A percentile compares a stretch with the other conserved stretches of the same genome.
Evolutionary conservation across 2,113 vertebrate genomes (phyloP).

Genomic region (Columbina picui): DNA sequence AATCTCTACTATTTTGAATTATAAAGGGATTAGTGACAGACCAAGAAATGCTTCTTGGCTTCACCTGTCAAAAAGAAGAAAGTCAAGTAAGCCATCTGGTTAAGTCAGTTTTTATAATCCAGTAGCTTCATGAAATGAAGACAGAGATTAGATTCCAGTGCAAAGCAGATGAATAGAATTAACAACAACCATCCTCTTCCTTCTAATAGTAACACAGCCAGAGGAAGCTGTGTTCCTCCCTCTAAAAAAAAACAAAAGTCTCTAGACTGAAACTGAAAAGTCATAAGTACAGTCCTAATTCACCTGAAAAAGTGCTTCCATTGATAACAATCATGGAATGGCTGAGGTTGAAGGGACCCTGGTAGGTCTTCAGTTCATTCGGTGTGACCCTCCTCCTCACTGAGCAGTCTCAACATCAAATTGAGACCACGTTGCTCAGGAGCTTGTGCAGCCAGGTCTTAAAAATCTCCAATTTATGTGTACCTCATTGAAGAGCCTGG

Average conservation of each 20-base stretch:
- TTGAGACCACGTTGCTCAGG: background rate
- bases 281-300: background rate
- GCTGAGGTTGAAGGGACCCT: background rate
- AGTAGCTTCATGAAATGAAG: background rate
- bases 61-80: background rate
- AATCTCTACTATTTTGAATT: background rate
- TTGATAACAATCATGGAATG: background rate
- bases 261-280: background rate
- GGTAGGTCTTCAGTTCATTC: background rate
- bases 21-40: background rate
- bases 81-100: background rate
- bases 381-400: accelerated
- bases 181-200: background rate
- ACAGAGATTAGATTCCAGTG: background rate
- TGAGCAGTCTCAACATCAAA: background rate
- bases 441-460: background rate
- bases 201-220: background rate
- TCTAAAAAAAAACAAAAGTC: background rate
- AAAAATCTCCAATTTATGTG: background rate
- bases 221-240: background rate
- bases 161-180: background rate
- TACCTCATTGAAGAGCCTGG: background rate
- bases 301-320: accelerated
- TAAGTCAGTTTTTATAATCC: background rate
- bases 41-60: background rate